Conservation (phyloP, 1,140 invertebrate genomes). For the Euwallacea similis region DNA sequence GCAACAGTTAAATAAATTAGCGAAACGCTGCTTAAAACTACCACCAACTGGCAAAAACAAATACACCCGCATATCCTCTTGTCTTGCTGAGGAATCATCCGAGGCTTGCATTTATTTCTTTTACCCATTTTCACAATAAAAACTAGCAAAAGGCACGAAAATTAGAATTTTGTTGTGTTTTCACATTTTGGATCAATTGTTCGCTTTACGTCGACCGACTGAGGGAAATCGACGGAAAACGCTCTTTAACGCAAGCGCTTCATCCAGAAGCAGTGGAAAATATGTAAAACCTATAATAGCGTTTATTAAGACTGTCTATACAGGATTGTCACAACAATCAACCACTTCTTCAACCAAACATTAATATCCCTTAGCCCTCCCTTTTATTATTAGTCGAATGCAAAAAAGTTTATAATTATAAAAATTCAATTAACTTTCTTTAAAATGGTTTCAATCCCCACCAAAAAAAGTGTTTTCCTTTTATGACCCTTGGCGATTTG, state of each 20-base stretch:
- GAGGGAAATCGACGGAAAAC: conserved; percentile 28
- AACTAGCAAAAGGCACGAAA: conserved; percentile 18
- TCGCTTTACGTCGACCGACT: conserved; percentile 13
- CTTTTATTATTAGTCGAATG: no score
- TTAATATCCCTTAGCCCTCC: no score
- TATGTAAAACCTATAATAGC: conserved; percentile 8
- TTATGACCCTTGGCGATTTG: not conserved
- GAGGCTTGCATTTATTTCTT: conserved; percentile 50
- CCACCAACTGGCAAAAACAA: conserved; percentile 87
- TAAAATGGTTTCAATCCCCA: no score
- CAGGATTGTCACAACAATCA: no score
- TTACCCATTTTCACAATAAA: conserved; percentile 45
- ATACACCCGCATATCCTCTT: conserved; percentile 86
- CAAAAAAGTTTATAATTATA: no score
- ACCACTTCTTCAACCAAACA: no score
- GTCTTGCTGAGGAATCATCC: conserved; percentile 80
- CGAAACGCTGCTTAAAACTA: conserved; percentile 82
- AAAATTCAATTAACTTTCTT: no score
- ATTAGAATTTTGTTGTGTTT: conserved; percentile 9
- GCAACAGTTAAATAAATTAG: conserved; percentile 85
- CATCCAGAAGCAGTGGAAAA: conserved; percentile 11
- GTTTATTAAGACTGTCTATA: no score
- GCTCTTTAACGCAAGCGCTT: conserved; percentile 25
- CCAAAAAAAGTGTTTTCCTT: no score
- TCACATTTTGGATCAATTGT: conserved; percentile 26